These are phyloP conservation scores for Ennomos quercinarius DNA, from an alignment of 2,888 invertebrate genomes.

Conservation along the genomic window DNA sequence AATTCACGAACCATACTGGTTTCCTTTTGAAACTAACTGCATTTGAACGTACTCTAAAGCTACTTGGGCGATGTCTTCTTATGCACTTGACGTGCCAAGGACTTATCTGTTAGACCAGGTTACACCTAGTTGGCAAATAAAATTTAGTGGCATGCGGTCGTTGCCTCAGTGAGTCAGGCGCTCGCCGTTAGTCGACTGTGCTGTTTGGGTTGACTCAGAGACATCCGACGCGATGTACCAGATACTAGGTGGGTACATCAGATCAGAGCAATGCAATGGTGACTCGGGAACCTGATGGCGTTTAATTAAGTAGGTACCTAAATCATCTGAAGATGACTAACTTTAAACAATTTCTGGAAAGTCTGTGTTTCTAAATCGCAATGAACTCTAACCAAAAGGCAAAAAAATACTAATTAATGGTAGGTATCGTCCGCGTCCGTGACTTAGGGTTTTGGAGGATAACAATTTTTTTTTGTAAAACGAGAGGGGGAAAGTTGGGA, in stretches of 20 bases:
- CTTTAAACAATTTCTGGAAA: neutral
- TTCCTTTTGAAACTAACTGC: conserved; percentile 4
- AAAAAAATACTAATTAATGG: no score
- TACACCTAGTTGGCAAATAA: conserved; percentile 43
- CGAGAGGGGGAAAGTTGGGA: no score
- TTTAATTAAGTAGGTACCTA: neutral
- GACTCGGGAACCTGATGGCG: conserved; percentile 44
- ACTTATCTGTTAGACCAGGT: conserved; percentile 34
- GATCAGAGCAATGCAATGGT: conserved; percentile 46
- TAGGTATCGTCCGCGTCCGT: no score
- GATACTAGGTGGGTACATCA: neutral
- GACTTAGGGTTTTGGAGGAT: no score
- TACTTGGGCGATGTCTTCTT: conserved; percentile 18
- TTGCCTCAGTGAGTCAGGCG: conserved; percentile 71
- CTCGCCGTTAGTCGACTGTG: conserved; percentile 48
- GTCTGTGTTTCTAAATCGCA: neutral
- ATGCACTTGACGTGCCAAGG: conserved; percentile 31
- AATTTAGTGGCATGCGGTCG: conserved; percentile 54
- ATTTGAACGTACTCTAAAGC: conserved; percentile 1
- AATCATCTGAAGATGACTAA: conserved; percentile 2
- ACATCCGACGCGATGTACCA: conserved; percentile 19
- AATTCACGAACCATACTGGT: conserved; percentile 3
- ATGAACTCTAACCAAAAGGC: neutral
- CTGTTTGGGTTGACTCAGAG: conserved; percentile 48
- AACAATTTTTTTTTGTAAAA: no score